Conservation (phyloP, 2,113 vertebrate genomes). For the Mormyrus iriodes region DNA sequence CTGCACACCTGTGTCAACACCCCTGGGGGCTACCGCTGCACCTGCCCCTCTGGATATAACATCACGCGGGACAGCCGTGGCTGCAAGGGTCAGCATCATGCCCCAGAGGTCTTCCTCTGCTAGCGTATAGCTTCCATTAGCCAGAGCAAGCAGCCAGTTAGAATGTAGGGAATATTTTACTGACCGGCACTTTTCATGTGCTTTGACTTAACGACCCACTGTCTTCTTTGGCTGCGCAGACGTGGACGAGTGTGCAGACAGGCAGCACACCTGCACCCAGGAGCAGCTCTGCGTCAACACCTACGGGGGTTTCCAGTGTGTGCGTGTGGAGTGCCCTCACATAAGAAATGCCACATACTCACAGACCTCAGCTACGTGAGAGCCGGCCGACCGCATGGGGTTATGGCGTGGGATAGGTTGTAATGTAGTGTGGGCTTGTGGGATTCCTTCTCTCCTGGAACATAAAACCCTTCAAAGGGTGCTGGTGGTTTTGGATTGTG, state of each 20-base stretch:
- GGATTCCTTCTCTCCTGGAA: not conserved
- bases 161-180: not conserved
- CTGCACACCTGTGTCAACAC: conserved; percentile 74
- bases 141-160: not conserved
- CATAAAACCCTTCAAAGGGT: not conserved
- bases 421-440: not conserved
- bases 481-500: not conserved
- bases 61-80: conserved; percentile 58
- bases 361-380: conserved; percentile 77
- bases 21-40: conserved; percentile 73
- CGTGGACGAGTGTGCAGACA: conserved; percentile 67
- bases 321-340: conserved; percentile 69
- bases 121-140: not conserved
- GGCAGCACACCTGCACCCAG: conserved; percentile 71
- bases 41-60: conserved; percentile 73
- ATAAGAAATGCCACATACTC: conserved; percentile 66
- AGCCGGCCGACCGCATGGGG: conserved; percentile 11
- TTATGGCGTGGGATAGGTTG: conserved; percentile 34
- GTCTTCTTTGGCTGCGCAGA: conserved; percentile 49
- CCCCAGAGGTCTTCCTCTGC: not conserved
- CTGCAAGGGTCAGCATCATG: conserved; percentile 65
- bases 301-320: conserved; percentile 70
- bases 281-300: conserved; percentile 75
- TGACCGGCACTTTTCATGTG: not conserved
- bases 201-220: not conserved